Base-by-base conservation (phyloP, 2,888 invertebrate species). In the Ophioninae sp. region DNA sequence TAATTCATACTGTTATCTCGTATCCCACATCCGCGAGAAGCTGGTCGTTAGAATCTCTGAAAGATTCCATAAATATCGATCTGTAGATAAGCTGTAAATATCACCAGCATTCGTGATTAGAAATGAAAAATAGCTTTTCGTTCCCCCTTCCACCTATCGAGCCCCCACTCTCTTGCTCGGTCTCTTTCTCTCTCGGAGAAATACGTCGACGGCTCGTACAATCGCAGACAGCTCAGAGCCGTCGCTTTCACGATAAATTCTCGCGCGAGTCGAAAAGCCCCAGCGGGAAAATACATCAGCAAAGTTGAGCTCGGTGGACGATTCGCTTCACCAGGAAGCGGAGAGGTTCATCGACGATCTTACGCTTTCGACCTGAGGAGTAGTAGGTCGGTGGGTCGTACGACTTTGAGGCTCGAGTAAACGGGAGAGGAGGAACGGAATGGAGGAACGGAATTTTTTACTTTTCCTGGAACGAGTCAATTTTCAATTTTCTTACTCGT, bases 361-460 rank as follows among this genome's bases (percentile, higher is more conserved):
- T 58, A 58, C 76, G 72, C 68, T 74, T 13, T 39, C 65, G 71
- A 81, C 61, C 69, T 81, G 76, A 73, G 83, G 65, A 73, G 77
- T 88, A 88, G 89, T 88, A 87, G 88, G 89, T 89, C 88, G 88
- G 86, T 87, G 85, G 88, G 88, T 88, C 88, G 88, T 79, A 81
- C 87, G 87, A 87, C 86, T 86, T 77, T 88, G 87, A 82, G 83
- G 76, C 79, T 61, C 37, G 41, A 71, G 56, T 20, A 58, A 30
- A 78, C 82, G 37, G 17, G 17, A 17, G 51, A 13, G 6, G 0
- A 17, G 0, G 51, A 17, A 17, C 44, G 5, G 13, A 13, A 44
- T 13, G 2, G 44, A 13, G 44, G 44, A 13, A 44, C 44, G 13
- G 44, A 44, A 30, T 30, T 30, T 2, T 30, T 30, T 30, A 30